Evolutionary conservation across 2,888 invertebrate genomes (phyloP).

Genomic region (Cheilosia vulpina): DNA sequence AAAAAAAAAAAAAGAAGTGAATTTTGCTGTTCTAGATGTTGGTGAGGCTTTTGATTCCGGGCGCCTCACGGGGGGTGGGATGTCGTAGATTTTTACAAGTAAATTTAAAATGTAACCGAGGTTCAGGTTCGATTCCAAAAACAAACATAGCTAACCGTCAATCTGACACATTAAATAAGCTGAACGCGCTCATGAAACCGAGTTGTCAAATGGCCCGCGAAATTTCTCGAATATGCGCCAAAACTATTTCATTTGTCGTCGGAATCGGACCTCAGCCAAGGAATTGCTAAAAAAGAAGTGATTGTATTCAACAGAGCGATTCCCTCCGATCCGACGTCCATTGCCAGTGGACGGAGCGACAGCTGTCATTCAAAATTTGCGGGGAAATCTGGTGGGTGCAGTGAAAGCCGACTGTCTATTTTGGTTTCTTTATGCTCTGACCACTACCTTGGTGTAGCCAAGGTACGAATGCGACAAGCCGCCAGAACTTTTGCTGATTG

Average conservation of each 20-base stretch:
- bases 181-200: too few relatives aligned
- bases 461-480: too few relatives aligned
- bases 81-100: conserved; percentile 3
- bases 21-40: conserved; percentile 82
- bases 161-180: not conserved
- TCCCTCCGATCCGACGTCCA: too few relatives aligned
- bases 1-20: too few relatives aligned
- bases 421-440: too few relatives aligned
- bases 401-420: too few relatives aligned
- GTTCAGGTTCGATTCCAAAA: not conserved
- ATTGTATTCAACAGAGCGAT: too few relatives aligned
- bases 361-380: too few relatives aligned
- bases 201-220: not conserved
- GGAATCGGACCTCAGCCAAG: not conserved
- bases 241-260: not conserved
- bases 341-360: too few relatives aligned
- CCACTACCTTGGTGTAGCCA: too few relatives aligned
- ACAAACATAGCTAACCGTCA: not conserved
- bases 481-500: too few relatives aligned
- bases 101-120: not conserved
- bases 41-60: conserved; percentile 77
- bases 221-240: not conserved
- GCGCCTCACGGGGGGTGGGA: conserved; percentile 26
- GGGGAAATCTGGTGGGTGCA: too few relatives aligned
- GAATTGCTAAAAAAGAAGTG: not conserved